Base-by-base conservation (phyloP, 2,113 vertebrate genomes). In the Pelobates fuscus region DNA sequence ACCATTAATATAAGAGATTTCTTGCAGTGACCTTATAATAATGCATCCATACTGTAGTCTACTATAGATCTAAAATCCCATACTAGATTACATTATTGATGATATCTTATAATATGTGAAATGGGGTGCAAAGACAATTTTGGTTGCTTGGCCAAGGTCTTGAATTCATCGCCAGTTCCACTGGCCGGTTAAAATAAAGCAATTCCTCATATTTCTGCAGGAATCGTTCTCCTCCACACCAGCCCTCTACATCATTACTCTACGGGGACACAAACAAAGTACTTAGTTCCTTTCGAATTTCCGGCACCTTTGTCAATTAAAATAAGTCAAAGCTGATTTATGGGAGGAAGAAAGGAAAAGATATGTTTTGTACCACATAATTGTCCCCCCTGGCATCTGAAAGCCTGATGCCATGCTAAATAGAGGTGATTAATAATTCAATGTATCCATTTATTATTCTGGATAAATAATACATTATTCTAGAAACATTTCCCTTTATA, bases 401-500 rank as follows among this genome's bases (percentile, higher is more conserved):
- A 68, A 68, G 60, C 29, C 73, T 55, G 41, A 52, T 68, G 73
- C 73, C 73, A 77, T 68, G 65, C 64, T 77, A 77, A 77, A 68
- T 77, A 77, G 73, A 44, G 26, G 55, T 61, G 73, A 77, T 77
- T 68, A 77, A 77, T 77, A 77, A 77, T 77, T 77, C 65, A 77
- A 59, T 52, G 25, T 24, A 17, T 77, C 46, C 73, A 77, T 77
- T 68, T 77, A 77, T 77, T 77, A 77, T 77, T 77, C 64, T 58
- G 73, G 73, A 67, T 77, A 77, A 77, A 77, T 77, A 77, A 77
- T 68, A 61, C 73, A 77, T 77, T 68, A 77, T 77, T 77, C 64
- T 60, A 57, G 73, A 77, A 77, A 77, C 73, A 77, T 77, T 77
- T 77, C 41, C 73, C 64, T 77, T 68, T 77, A 46, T 77, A 49